These are phyloP conservation scores for Diadophis punctatus DNA, from an alignment of 2,113 vertebrate species.

Conservation along the genomic window DNA sequence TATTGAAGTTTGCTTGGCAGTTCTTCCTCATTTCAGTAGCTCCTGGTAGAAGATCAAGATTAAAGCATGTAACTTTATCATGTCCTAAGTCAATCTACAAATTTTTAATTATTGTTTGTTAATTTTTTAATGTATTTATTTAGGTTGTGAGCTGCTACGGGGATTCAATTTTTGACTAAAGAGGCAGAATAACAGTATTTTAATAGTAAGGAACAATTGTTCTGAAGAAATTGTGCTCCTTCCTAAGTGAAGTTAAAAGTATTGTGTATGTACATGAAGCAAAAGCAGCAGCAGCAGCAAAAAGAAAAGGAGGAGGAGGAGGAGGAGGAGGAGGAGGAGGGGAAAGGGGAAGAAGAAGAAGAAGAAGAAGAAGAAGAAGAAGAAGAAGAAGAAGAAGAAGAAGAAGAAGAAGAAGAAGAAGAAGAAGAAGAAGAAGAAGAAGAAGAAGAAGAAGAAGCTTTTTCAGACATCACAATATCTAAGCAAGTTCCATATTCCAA, in stretches of 20 bases:
- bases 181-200: neutral
- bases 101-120: neutral
- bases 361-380: no score
- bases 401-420: no score
- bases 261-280: neutral
- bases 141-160: neutral
- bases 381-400: no score
- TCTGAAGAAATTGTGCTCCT: neutral
- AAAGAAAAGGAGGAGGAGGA: no score
- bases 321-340: no score
- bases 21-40: neutral
- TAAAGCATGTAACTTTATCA: neutral
- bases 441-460: neutral
- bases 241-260: neutral
- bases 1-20: neutral
- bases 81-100: neutral
- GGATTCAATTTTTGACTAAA: neutral
- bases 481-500: neutral
- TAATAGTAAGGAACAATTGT: neutral
- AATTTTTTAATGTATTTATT: neutral
- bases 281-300: neutral
- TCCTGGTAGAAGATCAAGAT: neutral
- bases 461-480: neutral
- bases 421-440: no score
- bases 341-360: fast-evolving